Conservation (phyloP, 2,888 invertebrate genomes). For the Sesamia inferens region DNA sequence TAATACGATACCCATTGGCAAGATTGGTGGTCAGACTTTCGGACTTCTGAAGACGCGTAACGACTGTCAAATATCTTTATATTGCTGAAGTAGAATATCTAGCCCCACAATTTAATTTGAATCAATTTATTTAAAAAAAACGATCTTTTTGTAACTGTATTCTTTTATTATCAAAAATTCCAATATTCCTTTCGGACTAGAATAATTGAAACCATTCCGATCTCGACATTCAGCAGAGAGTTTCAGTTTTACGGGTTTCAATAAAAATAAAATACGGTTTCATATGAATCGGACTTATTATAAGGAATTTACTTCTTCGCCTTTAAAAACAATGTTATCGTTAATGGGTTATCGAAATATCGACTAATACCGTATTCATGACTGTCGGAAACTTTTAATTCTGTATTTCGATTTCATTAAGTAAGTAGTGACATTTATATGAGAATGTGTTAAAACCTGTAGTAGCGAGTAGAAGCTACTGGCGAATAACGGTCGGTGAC, state of each 20-base stretch:
- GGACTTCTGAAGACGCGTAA: no score
- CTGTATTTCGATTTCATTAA: background rate
- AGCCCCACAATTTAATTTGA: background rate
- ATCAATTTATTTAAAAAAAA: background rate
- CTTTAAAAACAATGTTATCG: slow-evolving; percentile 29
- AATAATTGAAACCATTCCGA: slow-evolving; percentile 22
- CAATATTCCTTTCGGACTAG: slow-evolving; percentile 4
- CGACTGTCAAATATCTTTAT: no score
- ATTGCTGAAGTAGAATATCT: background rate
- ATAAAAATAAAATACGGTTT: slow-evolving; percentile 35
- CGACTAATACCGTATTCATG: background rate
- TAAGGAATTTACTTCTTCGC: slow-evolving; percentile 17
- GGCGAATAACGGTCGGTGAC: slow-evolving; percentile 67
- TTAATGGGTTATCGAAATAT: slow-evolving; percentile 15
- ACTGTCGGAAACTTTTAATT: background rate
- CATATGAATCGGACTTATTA: slow-evolving; percentile 34
- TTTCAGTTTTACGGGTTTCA: slow-evolving; percentile 36
- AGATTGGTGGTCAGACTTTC: no score
- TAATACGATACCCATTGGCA: no score
- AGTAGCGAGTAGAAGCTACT: slow-evolving; percentile 49
- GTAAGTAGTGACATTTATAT: slow-evolving; percentile 4
- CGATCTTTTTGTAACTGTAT: background rate
- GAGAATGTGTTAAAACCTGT: slow-evolving; percentile 28
- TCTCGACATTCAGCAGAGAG: slow-evolving; percentile 15
- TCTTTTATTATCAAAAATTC: slow-evolving; percentile 15